phyloP scores from a whole-genome alignment of 1,140 invertebrate genomes.

The Sesamia nonagrioides region DNA sequence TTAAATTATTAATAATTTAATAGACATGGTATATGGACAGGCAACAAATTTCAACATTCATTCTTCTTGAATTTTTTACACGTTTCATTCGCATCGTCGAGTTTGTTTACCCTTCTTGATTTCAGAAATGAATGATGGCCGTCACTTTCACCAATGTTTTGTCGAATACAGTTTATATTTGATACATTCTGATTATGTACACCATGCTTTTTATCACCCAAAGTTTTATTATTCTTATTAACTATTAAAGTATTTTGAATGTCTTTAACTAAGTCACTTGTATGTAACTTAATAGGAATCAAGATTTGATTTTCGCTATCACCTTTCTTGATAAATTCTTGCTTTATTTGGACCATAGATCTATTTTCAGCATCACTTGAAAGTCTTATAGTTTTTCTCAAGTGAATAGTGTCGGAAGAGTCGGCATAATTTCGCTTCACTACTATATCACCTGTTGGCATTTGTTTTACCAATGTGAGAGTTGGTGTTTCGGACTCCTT shows the following conservation, averaged over 20 bases:
- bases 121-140: constrained; percentile 75
- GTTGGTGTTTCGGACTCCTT: constrained; percentile 74
- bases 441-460: constrained; percentile 78
- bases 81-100: constrained; percentile 79
- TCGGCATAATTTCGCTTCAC: constrained; percentile 79
- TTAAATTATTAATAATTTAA: constrained; percentile 85
- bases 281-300: constrained; percentile 78
- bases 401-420: constrained; percentile 76
- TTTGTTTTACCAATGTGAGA: constrained; percentile 79
- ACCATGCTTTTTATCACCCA: constrained; percentile 85
- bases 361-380: constrained; percentile 82
- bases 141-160: constrained; percentile 79
- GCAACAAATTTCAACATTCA: constrained; percentile 79
- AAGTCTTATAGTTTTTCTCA: constrained; percentile 79
- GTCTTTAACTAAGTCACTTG: constrained; percentile 82
- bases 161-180: constrained; percentile 81
- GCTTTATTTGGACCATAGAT: constrained; percentile 80
- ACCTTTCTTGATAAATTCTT: constrained; percentile 76
- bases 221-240: constrained; percentile 80
- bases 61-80: constrained; percentile 84
- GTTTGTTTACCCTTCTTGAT: constrained; percentile 76
- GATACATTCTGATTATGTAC: constrained; percentile 85
- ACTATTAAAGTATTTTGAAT: constrained; percentile 83
- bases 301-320: constrained; percentile 82
- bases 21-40: constrained; percentile 73